Conservation (phyloP, 1,140 invertebrate species). For the Proales similis region DNA sequence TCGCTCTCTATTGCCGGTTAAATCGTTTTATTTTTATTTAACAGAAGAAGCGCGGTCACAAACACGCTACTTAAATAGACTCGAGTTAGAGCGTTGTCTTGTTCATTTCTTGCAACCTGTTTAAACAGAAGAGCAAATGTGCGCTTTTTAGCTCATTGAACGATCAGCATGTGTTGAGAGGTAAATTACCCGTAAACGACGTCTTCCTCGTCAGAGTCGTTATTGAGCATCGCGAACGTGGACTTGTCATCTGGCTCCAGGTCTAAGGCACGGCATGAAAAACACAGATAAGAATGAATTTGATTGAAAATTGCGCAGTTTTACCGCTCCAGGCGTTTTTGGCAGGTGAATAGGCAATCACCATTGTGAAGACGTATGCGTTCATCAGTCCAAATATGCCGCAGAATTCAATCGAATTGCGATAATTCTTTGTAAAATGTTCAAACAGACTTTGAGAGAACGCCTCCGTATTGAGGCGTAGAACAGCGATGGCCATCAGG, state of each 20-base stretch:
- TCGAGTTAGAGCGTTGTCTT: too few species aligned
- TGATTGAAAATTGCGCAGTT: slow-evolving; percentile 43
- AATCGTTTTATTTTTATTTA: too few species aligned
- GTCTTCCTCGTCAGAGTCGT: slow-evolving; percentile 85
- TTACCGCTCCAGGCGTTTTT: slow-evolving; percentile 71
- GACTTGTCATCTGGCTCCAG: slow-evolving; percentile 87
- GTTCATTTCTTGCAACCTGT: too few species aligned
- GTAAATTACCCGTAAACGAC: slow-evolving; percentile 75
- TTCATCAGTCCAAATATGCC: slow-evolving; percentile 88
- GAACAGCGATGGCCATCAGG: slow-evolving; percentile 66
- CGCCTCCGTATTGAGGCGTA: slow-evolving; percentile 75
- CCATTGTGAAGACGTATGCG: slow-evolving; percentile 85
- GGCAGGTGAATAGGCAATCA: slow-evolving; percentile 83
- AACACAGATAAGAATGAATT: slow-evolving; percentile 38
- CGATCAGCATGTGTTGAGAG: too few species aligned
- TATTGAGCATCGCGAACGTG: slow-evolving; percentile 93
- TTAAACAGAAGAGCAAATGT: too few species aligned
- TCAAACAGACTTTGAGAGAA: slow-evolving; percentile 88
- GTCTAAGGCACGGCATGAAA: slow-evolving; percentile 65
- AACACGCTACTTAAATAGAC: too few species aligned
- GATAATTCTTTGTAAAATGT: slow-evolving; percentile 72
- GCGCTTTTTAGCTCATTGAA: too few species aligned
- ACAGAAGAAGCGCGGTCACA: too few species aligned
- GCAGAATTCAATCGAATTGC: slow-evolving; percentile 85
- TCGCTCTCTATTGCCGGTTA: too few species aligned